phyloP scores from a whole-genome alignment of 2,113 vertebrate species.

The Melanotaenia duboulayi region DNA sequence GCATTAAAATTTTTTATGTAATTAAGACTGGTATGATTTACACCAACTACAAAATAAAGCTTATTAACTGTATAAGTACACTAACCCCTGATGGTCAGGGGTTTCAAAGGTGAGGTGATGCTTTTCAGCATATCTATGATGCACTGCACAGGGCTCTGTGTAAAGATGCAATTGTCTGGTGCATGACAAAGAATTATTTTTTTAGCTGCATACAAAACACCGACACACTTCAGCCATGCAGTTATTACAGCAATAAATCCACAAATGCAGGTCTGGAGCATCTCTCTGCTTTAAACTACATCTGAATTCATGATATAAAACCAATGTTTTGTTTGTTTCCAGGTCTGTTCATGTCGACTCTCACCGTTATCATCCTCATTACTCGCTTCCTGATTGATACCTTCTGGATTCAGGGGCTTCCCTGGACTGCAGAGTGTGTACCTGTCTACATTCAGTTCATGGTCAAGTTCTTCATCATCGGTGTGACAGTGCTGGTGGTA shows the following conservation, averaged over 20 bases:
- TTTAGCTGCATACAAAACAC: background rate
- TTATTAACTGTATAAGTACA: no score
- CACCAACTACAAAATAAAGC: no score
- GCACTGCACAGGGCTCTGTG: background rate
- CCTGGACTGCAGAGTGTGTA: slow-evolving; percentile 89
- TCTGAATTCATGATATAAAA: background rate
- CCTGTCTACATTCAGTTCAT: slow-evolving; percentile 96
- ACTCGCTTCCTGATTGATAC: slow-evolving; percentile 93
- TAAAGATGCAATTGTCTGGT: background rate
- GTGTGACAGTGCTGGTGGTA: slow-evolving; percentile 97
- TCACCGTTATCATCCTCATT: slow-evolving; percentile 96
- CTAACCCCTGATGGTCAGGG: no score
- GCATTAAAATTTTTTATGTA: no score
- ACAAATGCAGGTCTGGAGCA: background rate
- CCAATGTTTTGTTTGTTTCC: slow-evolving; percentile 10
- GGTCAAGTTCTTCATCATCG: slow-evolving; percentile 99
- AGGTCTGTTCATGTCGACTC: slow-evolving; percentile 95
- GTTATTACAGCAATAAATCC: background rate
- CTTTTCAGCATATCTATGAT: no score
- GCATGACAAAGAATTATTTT: background rate
- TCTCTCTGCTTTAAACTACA: background rate
- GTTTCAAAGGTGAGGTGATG: no score
- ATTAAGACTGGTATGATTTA: no score
- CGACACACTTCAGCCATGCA: background rate
- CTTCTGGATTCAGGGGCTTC: slow-evolving; percentile 92